Evolutionary conservation across 2,888 invertebrate genomes (phyloP).

Genomic region (Dicranocentrus wangi): DNA sequence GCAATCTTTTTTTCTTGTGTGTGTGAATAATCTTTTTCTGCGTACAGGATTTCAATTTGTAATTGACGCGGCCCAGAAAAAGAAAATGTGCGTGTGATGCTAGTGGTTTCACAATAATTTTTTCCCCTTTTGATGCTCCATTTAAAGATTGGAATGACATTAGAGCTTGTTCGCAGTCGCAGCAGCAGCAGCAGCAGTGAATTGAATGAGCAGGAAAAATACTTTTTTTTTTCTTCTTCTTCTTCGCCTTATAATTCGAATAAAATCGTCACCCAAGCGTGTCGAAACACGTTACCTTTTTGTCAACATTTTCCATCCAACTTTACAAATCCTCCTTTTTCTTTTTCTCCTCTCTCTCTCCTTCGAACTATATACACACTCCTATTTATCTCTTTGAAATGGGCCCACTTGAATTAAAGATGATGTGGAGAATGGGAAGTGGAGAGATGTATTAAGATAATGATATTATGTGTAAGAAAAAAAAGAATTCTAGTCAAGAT

Average conservation of each 20-base stretch:
- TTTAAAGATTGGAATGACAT: too few species aligned
- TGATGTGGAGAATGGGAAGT: slow-evolving; percentile 7
- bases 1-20: neutral
- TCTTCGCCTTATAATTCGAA: too few species aligned
- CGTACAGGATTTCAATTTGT: neutral
- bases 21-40: neutral
- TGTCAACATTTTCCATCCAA: slow-evolving; percentile 10
- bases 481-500: neutral
- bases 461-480: slow-evolving; percentile 14
- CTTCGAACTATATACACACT: neutral
- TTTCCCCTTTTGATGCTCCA: neutral
- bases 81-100: slow-evolving; percentile 3
- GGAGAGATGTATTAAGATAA: slow-evolving; percentile 24
- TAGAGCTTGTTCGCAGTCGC: too few species aligned
- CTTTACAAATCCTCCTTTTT: slow-evolving; percentile 8
- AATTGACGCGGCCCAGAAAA: neutral
- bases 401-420: slow-evolving; percentile 11
- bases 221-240: too few species aligned
- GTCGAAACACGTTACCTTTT: slow-evolving; percentile 13
- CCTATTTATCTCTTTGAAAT: slow-evolving; percentile 22
- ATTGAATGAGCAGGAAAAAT: too few species aligned
- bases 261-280: slow-evolving; percentile 42
- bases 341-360: slow-evolving; percentile 16
- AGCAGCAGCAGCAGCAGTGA: too few species aligned
- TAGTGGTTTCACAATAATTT: neutral